phyloP scores from a whole-genome alignment of 1,140 invertebrate genomes.

The Leptoteleia sp. region DNA sequence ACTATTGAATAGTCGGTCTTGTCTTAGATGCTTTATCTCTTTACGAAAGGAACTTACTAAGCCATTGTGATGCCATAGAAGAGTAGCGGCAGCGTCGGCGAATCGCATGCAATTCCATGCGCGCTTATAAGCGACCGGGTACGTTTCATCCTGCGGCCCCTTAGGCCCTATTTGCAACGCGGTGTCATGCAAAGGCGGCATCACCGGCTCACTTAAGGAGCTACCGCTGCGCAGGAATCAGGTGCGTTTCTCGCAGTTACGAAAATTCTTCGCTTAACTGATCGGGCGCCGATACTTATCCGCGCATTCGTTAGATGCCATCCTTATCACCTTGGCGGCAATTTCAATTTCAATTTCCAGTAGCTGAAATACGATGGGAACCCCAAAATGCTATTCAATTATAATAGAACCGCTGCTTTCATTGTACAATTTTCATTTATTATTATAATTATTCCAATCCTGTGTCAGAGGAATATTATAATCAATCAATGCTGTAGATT shows the following conservation, averaged over 20 bases:
- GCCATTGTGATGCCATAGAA: conserved; percentile 76
- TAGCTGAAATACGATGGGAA: too few relatives aligned
- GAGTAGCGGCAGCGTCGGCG: conserved; percentile 60
- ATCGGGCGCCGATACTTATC: conserved; percentile 60
- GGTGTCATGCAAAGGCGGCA: conserved; percentile 67
- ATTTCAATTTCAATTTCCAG: conserved; percentile 28
- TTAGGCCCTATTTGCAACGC: conserved; percentile 69
- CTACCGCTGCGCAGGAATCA: conserved; percentile 57
- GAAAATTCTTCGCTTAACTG: conserved; percentile 64
- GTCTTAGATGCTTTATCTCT: conserved; percentile 75
- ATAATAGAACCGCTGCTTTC: too few relatives aligned
- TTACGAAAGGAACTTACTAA: conserved; percentile 74
- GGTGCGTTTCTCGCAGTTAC: conserved; percentile 65
- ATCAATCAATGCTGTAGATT: too few relatives aligned
- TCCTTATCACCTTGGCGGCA: conserved; percentile 26
- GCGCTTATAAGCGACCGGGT: conserved; percentile 63
- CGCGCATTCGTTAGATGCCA: conserved; percentile 50
- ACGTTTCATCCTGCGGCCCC: conserved; percentile 66
- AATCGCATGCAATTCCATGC: conserved; percentile 66
- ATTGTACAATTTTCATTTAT: too few relatives aligned
- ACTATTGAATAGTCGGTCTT: conserved; percentile 75
- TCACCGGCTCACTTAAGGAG: conserved; percentile 63
- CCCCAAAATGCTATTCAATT: too few relatives aligned
- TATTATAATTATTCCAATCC: too few relatives aligned
- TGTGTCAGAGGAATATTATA: too few relatives aligned